These are phyloP conservation scores for Melanostigma gelatinosum DNA, from an alignment of 2,113 vertebrate genomes.

Conservation along the genomic window DNA sequence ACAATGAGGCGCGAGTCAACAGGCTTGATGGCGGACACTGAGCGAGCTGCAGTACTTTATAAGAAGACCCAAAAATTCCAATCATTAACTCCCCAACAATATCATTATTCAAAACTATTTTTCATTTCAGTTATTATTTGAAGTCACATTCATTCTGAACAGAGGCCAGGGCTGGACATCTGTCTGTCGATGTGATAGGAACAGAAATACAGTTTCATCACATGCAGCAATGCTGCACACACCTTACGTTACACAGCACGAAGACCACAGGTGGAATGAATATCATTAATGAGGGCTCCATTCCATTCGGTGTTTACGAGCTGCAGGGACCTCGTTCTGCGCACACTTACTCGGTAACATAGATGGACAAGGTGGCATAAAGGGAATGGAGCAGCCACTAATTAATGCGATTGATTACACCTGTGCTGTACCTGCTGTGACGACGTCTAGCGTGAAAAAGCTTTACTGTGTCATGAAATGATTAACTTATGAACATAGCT, in stretches of 20 bases:
- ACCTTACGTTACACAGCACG: neutral
- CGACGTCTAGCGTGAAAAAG: too few species aligned
- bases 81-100: neutral
- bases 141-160: neutral
- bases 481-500: neutral
- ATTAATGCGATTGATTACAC: constrained; percentile 19
- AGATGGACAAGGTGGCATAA: neutral
- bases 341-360: too few species aligned
- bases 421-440: neutral
- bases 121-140: neutral
- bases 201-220: neutral
- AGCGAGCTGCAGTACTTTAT: neutral
- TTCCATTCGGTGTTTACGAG: neutral
- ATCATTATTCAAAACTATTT: neutral
- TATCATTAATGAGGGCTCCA: neutral
- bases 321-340: neutral
- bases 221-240: neutral
- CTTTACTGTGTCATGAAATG: neutral
- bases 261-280: neutral
- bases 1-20: neutral
- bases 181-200: neutral
- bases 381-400: neutral
- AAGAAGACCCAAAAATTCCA: neutral
- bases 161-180: neutral
- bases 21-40: neutral